Percentiles rank a stretch among this genome's conserved stretches.
Conservation (phyloP, 2,113 vertebrate species). For the Aplodontia rufa region DNA sequence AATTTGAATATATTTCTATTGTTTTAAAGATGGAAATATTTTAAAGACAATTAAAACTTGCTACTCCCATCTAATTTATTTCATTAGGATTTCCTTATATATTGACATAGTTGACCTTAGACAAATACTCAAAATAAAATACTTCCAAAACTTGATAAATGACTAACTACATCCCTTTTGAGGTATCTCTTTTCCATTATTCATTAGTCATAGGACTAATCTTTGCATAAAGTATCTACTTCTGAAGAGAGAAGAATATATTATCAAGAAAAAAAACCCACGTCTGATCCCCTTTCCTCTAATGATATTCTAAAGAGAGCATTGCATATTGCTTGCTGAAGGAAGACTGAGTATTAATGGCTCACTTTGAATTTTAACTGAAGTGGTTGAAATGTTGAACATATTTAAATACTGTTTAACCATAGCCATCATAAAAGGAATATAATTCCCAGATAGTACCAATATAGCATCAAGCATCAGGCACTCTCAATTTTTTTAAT, state of each 20-base stretch:
- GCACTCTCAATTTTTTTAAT: not conserved
- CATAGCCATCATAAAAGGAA: not conserved
- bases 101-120: not conserved
- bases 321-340: not conserved
- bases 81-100: not conserved
- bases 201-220: not conserved
- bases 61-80: not conserved
- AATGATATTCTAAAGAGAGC: not conserved
- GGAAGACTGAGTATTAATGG: not conserved
- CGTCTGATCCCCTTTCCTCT: not conserved
- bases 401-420: not conserved
- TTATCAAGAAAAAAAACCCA: not conserved
- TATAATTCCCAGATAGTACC: not conserved
- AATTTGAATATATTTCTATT: not conserved
- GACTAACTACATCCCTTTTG: not conserved
- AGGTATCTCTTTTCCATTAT: slow-evolving; percentile 38
- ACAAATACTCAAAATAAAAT: slow-evolving; percentile 23
- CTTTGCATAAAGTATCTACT: not conserved
- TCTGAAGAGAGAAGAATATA: not conserved
- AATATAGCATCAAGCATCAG: not conserved
- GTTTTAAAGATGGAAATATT: not conserved
- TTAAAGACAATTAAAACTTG: not conserved
- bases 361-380: not conserved
- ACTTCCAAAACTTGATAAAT: slow-evolving; percentile 3
- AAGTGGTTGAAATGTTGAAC: not conserved